A percentile compares a stretch with the other conserved stretches of the same genome.
These are phyloP conservation scores for Aythya baeri DNA, from an alignment of 2,113 vertebrate species.

Conservation along the genomic window DNA sequence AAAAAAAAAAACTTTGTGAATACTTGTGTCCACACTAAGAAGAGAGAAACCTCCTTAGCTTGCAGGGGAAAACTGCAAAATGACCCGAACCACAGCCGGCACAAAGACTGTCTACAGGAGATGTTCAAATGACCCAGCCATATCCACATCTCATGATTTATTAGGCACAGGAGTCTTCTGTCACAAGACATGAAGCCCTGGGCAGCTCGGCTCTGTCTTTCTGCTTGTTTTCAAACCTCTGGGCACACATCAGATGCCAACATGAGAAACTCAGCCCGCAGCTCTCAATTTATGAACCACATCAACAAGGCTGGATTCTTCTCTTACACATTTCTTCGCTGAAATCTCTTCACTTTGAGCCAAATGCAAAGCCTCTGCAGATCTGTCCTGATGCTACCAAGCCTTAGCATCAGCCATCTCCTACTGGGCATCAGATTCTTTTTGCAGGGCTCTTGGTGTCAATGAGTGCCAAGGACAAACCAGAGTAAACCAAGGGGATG, in stretches of 20 bases:
- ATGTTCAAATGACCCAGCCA: not conserved
- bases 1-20: not conserved
- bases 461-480: not conserved
- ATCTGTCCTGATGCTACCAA: not conserved
- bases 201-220: not conserved
- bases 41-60: not conserved
- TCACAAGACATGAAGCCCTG: not conserved
- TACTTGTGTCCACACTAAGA: not conserved
- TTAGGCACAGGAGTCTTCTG: not conserved
- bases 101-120: not conserved
- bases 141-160: not conserved
- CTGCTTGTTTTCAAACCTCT: not conserved
- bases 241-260: not conserved
- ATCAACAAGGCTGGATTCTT: not conserved
- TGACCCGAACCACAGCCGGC: not conserved
- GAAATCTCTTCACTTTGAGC: not conserved
- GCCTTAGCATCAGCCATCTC: not conserved
- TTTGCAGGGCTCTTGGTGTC: not conserved
- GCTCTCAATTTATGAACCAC: not conserved
- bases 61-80: not conserved
- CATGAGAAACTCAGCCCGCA: not conserved
- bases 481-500: not conserved
- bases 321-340: not conserved
- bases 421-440: accelerated
- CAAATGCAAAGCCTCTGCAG: not conserved